Conservation (phyloP, 2,888 invertebrate species). For the Himalopsyche kuldschensis region DNA sequence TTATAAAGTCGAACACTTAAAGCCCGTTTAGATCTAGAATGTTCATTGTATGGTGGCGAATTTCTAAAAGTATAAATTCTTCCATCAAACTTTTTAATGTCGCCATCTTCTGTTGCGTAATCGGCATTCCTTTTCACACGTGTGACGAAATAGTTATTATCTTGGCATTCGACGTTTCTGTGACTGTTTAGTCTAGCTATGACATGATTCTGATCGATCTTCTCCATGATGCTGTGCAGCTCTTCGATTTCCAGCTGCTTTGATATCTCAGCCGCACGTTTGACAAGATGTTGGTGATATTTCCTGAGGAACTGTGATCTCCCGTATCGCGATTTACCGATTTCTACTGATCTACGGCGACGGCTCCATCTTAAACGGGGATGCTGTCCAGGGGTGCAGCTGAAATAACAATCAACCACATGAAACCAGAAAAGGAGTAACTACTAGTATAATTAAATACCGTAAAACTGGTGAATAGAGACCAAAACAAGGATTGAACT, state of each 20-base stretch:
- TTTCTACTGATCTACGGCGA: conserved; percentile 60
- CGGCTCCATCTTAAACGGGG: conserved; percentile 83
- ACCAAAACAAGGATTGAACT: no score
- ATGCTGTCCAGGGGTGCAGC: conserved; percentile 83
- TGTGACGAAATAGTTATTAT: conserved; percentile 2
- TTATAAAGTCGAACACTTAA: not conserved
- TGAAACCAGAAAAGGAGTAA: not conserved
- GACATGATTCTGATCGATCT: not conserved
- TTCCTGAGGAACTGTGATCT: conserved; percentile 53
- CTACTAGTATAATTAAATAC: no score
- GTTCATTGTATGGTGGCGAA: not conserved
- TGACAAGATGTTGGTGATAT: conserved; percentile 51
- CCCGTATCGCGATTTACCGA: conserved; percentile 49
- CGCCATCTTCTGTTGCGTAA: not conserved
- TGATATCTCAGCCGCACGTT: conserved; percentile 40
- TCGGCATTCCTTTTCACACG: conserved; percentile 9
- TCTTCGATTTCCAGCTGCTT: conserved; percentile 25
- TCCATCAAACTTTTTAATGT: not conserved
- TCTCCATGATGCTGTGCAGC: conserved; percentile 4
- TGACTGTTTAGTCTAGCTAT: not conserved
- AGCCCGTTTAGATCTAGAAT: not conserved
- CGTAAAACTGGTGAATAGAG: no score
- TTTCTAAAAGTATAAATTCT: not conserved
- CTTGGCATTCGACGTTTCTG: not conserved
- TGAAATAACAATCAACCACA: conserved; percentile 42